Base-by-base conservation (phyloP, 2,797 vertebrate genomes). In the Naso thynnoides region DNA sequence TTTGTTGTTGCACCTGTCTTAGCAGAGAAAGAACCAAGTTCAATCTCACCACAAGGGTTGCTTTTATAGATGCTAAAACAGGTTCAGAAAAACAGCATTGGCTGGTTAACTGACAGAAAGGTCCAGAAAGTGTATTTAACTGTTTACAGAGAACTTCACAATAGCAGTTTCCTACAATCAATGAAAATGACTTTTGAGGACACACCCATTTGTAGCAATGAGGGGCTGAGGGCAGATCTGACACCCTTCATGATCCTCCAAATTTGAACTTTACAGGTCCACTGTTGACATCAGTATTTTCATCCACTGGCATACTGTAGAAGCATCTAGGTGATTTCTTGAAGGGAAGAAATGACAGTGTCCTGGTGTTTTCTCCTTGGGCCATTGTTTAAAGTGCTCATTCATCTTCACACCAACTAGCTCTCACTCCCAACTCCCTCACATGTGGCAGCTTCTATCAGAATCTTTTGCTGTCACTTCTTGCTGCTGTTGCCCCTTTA, bases 1-100 rank as follows among this genome's bases (percentile, higher is more conserved):
- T 60, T 71, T 68, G 29, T 49, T 38, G 26, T 18, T 58, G 73
- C 55, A 47, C 44, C 16, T 3, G 1, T 53, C 23, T 64, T 26
- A n/a, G 18, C 24, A 70, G 23, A 76, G 29, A 82, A 44, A 26
- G 31, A 52, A 44, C 55, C 44, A 41, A 67, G 55, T 70, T 63
- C 29, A 54, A 54, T 33, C 38, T 1, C 76, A 67, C 72, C 27
- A 4, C 48, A 56, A 76, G 49, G 59, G 42, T 81, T 36, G 41
- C 45, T 75, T 60, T 75, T 31, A 76, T 73, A 53, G 24, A 58
- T 60, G 38, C 63, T 61, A 7, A 14, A 39, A 48, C 21, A 13
- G 47, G 33, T 14, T 72, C 7, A 50, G 41, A 55, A 36, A 44
- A 47, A 58, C 13, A 38, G 47, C 5, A 6, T 42, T 6, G 18